Evolutionary conservation across 2,113 vertebrate species (phyloP).

Genomic region (Poeciliopsis occidentalis): DNA sequence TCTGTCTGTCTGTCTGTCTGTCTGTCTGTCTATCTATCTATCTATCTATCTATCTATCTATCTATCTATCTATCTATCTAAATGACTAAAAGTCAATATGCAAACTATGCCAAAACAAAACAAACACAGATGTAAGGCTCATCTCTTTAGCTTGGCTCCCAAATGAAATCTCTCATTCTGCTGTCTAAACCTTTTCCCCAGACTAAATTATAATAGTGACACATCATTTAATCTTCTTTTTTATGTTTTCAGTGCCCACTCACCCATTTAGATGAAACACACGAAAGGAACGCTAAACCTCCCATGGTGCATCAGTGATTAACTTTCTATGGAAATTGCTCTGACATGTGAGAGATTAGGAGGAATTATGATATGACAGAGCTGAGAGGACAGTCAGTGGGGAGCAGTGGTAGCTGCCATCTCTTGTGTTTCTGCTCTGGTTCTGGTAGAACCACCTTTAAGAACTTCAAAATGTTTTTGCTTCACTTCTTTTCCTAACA

Average conservation of each 20-base stretch:
- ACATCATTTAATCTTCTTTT: slow-evolving; percentile 51
- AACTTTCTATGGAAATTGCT: slow-evolving; percentile 45
- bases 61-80: neutral
- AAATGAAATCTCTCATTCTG: slow-evolving; percentile 18
- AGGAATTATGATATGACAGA: slow-evolving; percentile 30
- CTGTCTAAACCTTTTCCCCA: slow-evolving; percentile 21
- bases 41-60: neutral
- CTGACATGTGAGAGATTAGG: slow-evolving; percentile 42
- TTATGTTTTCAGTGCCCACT: slow-evolving; percentile 33
- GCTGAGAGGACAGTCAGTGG: no score
- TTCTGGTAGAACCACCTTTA: no score
- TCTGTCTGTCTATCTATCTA: neutral
- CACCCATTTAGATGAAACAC: slow-evolving; percentile 40
- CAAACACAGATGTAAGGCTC: no score
- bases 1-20: no score
- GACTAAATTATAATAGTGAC: slow-evolving; percentile 44
- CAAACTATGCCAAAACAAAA: no score
- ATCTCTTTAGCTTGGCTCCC: slow-evolving; percentile 1
- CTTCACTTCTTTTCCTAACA: no score
- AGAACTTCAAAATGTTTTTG: no score
- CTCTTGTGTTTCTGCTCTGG: no score
- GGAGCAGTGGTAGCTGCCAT: no score
- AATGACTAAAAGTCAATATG: no score
- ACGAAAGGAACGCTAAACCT: slow-evolving; percentile 29
- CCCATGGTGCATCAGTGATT: slow-evolving; percentile 40